Percentiles rank a stretch among this genome's conserved stretches.
Evolutionary conservation across 2,113 vertebrate genomes (phyloP).

Genomic region (Zapornia atra): DNA sequence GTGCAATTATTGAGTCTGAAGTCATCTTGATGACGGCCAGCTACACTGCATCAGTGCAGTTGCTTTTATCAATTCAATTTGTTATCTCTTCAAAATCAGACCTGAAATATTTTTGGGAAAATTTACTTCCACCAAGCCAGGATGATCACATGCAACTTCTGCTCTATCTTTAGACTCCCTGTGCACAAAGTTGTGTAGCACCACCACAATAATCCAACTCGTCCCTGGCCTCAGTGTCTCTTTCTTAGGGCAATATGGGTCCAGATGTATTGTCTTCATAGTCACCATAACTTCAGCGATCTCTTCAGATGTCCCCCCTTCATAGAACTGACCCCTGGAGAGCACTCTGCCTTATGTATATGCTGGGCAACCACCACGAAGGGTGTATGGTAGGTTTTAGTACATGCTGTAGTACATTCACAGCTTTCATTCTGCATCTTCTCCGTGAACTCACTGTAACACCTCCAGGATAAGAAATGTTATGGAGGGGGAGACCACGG

Average conservation of each 20-base stretch:
- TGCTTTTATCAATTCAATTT: background rate
- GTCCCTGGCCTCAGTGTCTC: background rate
- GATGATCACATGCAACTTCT: background rate
- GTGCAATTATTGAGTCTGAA: background rate
- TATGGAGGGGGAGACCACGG: background rate
- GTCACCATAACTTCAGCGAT: background rate
- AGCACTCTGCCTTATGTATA: background rate
- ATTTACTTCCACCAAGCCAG: background rate
- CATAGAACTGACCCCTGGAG: background rate
- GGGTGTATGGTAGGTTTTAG: background rate
- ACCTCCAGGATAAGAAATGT: background rate
- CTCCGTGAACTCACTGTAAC: background rate
- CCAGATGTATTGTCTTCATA: background rate
- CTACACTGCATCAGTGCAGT: background rate
- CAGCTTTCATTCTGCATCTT: background rate
- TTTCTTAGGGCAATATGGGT: background rate
- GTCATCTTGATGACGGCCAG: background rate
- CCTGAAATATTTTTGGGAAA: background rate
- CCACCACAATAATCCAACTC: background rate
- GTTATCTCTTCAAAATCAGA: background rate
- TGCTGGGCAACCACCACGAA: background rate
- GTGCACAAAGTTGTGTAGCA: rapidly evolving
- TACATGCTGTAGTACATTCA: background rate
- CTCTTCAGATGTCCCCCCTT: background rate
- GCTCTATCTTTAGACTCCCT: background rate